Conservation (phyloP, 2,113 vertebrate genomes). For the Xiphorhynchus elegans region DNA sequence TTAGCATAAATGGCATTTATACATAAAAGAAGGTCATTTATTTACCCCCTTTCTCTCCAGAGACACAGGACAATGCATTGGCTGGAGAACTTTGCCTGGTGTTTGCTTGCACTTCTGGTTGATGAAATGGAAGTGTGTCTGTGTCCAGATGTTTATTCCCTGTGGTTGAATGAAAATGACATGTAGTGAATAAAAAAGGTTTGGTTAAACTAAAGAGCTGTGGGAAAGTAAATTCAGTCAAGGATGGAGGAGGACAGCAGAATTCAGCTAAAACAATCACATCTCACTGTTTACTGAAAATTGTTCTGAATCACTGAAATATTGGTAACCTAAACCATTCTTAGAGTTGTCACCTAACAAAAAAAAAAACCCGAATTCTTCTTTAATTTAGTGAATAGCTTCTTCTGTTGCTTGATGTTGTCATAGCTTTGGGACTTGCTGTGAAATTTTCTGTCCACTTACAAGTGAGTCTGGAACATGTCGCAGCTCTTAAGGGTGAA, state of each 20-base stretch:
- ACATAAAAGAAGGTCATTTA: conserved; percentile 55
- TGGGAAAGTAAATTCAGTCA: background rate
- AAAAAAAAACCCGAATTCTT: background rate
- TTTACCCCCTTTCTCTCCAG: conserved; percentile 15
- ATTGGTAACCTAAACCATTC: background rate
- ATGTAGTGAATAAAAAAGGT: background rate
- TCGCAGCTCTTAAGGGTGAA: background rate
- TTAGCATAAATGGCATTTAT: conserved; percentile 27
- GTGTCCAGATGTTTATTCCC: conserved; percentile 32
- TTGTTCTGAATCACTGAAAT: background rate
- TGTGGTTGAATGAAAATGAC: background rate
- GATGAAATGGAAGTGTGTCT: conserved; percentile 25
- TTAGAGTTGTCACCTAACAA: background rate
- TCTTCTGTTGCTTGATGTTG: background rate
- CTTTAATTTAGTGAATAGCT: background rate
- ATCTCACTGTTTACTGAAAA: background rate
- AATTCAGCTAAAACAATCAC: background rate
- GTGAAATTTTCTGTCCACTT: background rate
- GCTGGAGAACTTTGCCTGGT: conserved; percentile 4
- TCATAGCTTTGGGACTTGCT: background rate
- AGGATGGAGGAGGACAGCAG: background rate
- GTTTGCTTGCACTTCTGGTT: background rate
- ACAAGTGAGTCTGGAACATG: background rate
- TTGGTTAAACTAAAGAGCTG: background rate
- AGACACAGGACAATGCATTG: background rate